A percentile compares a stretch with the other conserved stretches of the same genome.
These are phyloP conservation scores for Coenobita brevimanus DNA, from an alignment of 1,140 invertebrate genomes.

Conservation along the genomic window DNA sequence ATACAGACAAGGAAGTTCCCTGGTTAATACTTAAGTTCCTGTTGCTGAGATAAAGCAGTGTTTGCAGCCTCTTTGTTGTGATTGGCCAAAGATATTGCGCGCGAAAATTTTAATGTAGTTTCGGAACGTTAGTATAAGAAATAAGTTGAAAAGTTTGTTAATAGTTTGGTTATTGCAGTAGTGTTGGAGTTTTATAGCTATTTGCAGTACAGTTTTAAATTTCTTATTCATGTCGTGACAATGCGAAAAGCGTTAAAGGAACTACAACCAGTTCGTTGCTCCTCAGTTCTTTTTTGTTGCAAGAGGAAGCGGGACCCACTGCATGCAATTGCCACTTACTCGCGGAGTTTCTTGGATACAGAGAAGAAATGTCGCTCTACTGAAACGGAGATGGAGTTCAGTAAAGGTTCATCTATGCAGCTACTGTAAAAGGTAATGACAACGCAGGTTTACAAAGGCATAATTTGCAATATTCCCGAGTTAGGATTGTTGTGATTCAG, in stretches of 20 bases:
- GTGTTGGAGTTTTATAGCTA: neutral
- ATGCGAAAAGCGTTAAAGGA: neutral
- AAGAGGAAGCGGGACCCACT: constrained; percentile 50
- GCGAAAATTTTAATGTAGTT: constrained; percentile 41
- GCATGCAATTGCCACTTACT: constrained; percentile 47
- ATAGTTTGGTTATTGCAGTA: neutral
- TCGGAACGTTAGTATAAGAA: neutral
- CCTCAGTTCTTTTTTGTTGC: constrained; percentile 59
- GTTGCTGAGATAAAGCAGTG: neutral
- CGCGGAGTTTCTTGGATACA: constrained; percentile 9
- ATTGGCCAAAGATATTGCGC: constrained; percentile 32
- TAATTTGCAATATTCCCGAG: constrained; percentile 36
- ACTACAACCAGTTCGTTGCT: constrained; percentile 43
- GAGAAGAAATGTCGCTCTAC: neutral
- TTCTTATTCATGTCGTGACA: neutral
- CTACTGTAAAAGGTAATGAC: constrained; percentile 35
- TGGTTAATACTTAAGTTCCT: neutral
- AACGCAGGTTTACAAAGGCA: neutral
- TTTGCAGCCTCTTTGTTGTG: neutral
- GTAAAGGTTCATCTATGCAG: neutral
- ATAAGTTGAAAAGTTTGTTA: neutral
- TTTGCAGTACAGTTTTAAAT: neutral
- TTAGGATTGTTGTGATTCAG: constrained; percentile 25
- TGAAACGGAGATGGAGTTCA: neutral
- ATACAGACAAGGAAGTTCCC: too few species aligned